Evolutionary conservation across 2,888 invertebrate genomes (phyloP), one percentile per base, ranked within the genome.

Genomic region (Noctua fimbriata): DNA sequence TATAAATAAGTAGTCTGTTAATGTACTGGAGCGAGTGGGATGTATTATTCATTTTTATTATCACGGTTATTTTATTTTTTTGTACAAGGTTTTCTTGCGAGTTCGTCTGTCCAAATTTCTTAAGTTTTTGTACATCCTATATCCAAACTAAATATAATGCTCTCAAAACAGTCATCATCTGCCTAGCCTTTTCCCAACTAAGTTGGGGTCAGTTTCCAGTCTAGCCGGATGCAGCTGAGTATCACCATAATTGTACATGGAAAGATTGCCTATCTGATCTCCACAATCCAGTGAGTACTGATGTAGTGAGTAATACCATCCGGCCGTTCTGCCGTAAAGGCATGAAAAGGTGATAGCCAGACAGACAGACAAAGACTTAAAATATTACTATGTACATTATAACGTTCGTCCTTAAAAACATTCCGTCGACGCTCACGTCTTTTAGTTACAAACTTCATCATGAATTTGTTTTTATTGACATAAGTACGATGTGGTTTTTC

Each of bases 1-100:
- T 32, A 81, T 81, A 78, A 82, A 87, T 73, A 87, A 78, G 70
- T 73, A 70, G 60, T 73, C 41, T 66, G 32, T 58, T 85, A 81
- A 87, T 81, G 69, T 73, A 49, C 44, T 36, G 58, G 36, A 41
- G 77, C 60, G 58, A 74, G 60, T 49, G 44, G 75, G 75, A 87
- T 83, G 73, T 58, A 76, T 84, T 66, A 84, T 84, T 76, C 83
- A 73, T 73, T 24, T 76, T 44, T 83, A 66, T 32, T 66, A 32
- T 21, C 2, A 55, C 36, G 7, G 71, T 52, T 71, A 32, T 78
- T 73, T 71, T 67, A 36, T 52, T 66, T 52, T 36, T 41, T 4
- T 36, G 9, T 7, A 44, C 67, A 44, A 66, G 0, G 2, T 66
- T 66, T 66, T 41, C 0, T 2, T 66, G 24, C 3, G 32, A 32